Evolutionary conservation across 2,113 vertebrate species (phyloP).

Genomic region (Pao palembangensis): DNA sequence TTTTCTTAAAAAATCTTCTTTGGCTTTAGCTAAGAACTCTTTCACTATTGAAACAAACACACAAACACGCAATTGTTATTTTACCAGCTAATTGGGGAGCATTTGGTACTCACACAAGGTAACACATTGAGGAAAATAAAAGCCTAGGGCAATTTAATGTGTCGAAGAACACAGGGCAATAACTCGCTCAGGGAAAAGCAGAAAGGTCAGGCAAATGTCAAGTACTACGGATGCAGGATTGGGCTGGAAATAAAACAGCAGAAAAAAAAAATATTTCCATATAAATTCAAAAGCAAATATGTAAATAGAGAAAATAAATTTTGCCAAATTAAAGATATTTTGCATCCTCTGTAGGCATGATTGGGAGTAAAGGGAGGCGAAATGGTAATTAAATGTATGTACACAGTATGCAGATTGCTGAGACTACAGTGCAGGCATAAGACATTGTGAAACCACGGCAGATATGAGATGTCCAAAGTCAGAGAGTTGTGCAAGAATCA

Average conservation of each 20-base stretch:
- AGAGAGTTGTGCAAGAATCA: slow-evolving; percentile 66
- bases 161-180: slow-evolving; percentile 36
- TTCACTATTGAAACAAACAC: slow-evolving; percentile 83
- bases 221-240: slow-evolving; percentile 37
- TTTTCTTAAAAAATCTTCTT: slow-evolving; percentile 99
- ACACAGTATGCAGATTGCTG: slow-evolving; percentile 42
- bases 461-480: slow-evolving; percentile 77
- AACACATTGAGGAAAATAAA: slow-evolving; percentile 26
- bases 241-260: slow-evolving; percentile 34
- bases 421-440: slow-evolving; percentile 56
- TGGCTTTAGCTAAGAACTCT: slow-evolving; percentile 99
- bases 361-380: slow-evolving; percentile 33
- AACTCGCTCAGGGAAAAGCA: slow-evolving; percentile 43
- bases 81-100: not conserved
- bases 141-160: slow-evolving; percentile 23
- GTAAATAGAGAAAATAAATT: slow-evolving; percentile 51
- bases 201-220: slow-evolving; percentile 60
- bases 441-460: slow-evolving; percentile 63
- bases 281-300: slow-evolving; percentile 68
- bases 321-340: slow-evolving; percentile 60
- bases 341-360: slow-evolving; percentile 72
- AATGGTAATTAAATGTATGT: slow-evolving; percentile 50
- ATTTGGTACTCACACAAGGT: not conserved
- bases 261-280: slow-evolving; percentile 35
- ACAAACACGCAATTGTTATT: slow-evolving; percentile 2